Conservation (phyloP, 2,888 invertebrate genomes). For the Acanthococcus lagerstroemiae region DNA sequence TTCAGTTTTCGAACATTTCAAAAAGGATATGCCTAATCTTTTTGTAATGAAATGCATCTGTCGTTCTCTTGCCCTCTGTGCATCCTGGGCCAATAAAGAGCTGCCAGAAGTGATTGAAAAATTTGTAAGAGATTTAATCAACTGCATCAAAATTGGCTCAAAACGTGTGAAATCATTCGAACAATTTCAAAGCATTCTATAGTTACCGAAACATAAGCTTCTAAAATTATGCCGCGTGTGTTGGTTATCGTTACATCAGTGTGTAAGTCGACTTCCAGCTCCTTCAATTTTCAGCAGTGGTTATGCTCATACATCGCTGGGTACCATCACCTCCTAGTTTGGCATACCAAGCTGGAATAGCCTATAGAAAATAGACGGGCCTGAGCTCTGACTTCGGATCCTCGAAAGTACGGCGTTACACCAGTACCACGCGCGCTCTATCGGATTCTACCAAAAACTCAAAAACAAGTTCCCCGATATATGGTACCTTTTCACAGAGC, state of each 20-base stretch:
- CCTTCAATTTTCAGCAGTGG: too few species aligned
- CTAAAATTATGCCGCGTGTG: neutral
- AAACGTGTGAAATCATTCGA: neutral
- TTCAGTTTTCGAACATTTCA: slow-evolving; percentile 8
- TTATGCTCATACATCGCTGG: too few species aligned
- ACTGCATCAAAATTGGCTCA: neutral
- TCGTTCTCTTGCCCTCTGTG: slow-evolving; percentile 26
- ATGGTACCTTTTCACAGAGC: too few species aligned
- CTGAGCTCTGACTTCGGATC: too few species aligned
- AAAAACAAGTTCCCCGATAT: too few species aligned
- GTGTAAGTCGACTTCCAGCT: neutral
- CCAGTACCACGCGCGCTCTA: too few species aligned
- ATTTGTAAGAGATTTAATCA: neutral
- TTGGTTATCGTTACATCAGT: neutral
- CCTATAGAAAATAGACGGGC: too few species aligned
- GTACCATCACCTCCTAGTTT: too few species aligned
- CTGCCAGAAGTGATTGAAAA: slow-evolving; percentile 4
- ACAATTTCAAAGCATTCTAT: neutral
- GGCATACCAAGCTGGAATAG: too few species aligned
- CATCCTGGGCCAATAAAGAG: slow-evolving; percentile 6
- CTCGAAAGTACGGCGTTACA: too few species aligned
- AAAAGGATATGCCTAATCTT: slow-evolving; percentile 22
- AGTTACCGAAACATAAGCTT: neutral
- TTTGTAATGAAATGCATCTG: slow-evolving; percentile 27
- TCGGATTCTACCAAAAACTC: too few species aligned